Evolutionary conservation across 1,140 invertebrate genomes (phyloP).

Genomic region (Brachystomella parvula): DNA sequence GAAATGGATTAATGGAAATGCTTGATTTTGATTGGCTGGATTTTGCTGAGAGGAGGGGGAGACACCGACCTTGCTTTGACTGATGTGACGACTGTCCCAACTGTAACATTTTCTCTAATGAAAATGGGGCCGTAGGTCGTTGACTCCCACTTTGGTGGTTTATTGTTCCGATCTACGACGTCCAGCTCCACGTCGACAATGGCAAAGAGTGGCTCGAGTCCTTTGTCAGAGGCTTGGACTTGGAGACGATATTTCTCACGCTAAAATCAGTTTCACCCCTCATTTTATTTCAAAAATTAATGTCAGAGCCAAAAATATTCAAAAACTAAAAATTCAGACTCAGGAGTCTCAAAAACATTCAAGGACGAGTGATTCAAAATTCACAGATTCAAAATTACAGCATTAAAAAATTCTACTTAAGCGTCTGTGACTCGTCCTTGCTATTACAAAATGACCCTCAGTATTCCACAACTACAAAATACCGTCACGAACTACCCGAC

Average conservation of each 20-base stretch:
- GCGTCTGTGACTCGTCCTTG: no score
- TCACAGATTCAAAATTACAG: no score
- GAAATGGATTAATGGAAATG: not conserved
- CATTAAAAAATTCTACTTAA: constrained; percentile 3
- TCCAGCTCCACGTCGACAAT: constrained; percentile 93
- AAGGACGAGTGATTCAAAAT: no score
- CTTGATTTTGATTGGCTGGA: constrained; percentile 13
- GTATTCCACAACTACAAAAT: no score
- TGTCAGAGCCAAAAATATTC: not conserved
- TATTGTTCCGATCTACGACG: constrained; percentile 68
- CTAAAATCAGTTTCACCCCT: constrained; percentile 50
- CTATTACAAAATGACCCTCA: no score
- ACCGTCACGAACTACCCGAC: no score
- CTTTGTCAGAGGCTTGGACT: constrained; percentile 86
- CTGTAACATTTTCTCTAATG: constrained; percentile 95
- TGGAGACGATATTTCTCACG: constrained; percentile 87
- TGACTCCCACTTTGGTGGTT: constrained; percentile 89
- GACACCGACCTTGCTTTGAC: constrained; percentile 95
- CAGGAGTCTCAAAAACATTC: not conserved
- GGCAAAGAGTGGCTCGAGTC: constrained; percentile 68
- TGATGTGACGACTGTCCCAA: constrained; percentile 91
- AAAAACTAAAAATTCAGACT: not conserved
- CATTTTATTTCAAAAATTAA: not conserved
- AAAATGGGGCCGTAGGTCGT: constrained; percentile 87
- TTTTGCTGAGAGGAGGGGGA: constrained; percentile 11